phyloP scores from a whole-genome alignment of 2,797 vertebrate genomes.

The Pelobates cultripes region DNA sequence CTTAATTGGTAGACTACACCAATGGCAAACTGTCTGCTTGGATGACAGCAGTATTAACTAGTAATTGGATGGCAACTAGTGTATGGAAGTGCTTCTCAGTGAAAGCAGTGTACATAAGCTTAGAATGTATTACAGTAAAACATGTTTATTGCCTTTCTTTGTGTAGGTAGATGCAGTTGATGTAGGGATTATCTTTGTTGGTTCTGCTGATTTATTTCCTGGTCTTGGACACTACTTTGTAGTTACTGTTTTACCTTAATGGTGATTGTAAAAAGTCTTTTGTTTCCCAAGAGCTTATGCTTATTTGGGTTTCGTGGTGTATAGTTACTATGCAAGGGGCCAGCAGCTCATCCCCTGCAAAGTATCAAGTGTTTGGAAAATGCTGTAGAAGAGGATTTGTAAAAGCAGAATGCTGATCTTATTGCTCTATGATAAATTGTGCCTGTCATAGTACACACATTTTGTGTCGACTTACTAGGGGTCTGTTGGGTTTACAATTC shows the following conservation, averaged over 20 bases:
- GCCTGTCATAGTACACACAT: too few relatives aligned
- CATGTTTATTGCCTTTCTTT: slow-evolving; percentile 5
- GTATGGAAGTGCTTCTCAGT: not conserved
- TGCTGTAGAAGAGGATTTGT: too few relatives aligned
- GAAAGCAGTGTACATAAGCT: not conserved
- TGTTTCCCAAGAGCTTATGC: slow-evolving; percentile 9
- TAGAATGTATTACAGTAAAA: slow-evolving; percentile 30
- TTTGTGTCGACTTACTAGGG: too few relatives aligned
- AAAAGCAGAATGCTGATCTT: too few relatives aligned
- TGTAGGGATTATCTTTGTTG: slow-evolving; percentile 25
- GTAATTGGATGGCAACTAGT: not conserved
- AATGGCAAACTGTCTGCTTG: slow-evolving; percentile 2
- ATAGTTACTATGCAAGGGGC: not conserved
- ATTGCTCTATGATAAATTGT: too few relatives aligned
- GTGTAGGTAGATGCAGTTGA: slow-evolving; percentile 4
- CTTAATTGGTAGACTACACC: slow-evolving; percentile 7
- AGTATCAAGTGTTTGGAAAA: not conserved
- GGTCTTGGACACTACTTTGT: slow-evolving; percentile 9
- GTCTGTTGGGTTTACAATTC: too few relatives aligned
- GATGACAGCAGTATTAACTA: not conserved
- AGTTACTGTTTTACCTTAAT: slow-evolving; percentile 1
- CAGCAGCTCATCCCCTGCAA: not conserved
- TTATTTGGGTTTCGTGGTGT: not conserved
- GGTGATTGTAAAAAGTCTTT: slow-evolving; percentile 13
- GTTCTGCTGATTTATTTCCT: slow-evolving; percentile 1